Evolutionary conservation across 2,113 vertebrate species (phyloP).

Genomic region (Lichenostomus cassidix): DNA sequence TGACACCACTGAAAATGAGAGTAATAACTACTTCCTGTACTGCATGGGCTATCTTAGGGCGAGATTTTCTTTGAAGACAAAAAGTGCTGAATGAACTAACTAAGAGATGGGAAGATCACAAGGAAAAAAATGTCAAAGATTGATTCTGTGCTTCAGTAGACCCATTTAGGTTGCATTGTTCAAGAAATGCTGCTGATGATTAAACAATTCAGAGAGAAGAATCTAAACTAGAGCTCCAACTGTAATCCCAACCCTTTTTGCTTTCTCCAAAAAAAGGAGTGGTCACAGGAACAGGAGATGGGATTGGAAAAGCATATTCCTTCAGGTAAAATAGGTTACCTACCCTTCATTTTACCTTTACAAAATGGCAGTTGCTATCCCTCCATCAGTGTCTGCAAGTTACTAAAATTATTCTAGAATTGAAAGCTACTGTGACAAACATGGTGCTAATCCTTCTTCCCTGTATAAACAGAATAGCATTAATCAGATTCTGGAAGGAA

Average conservation of each 20-base stretch:
- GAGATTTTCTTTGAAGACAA: not conserved
- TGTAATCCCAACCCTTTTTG: not conserved
- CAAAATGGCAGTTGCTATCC: not conserved
- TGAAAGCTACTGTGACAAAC: not conserved
- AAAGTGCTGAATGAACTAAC: not conserved
- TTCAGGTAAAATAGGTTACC: slow-evolving; percentile 73
- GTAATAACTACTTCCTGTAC: not conserved
- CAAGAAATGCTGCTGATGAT: not conserved
- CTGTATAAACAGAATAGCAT: not conserved
- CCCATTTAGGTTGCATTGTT: not conserved
- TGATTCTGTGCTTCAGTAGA: not conserved
- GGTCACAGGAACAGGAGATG: slow-evolving; percentile 86
- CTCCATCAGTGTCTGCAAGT: not conserved
- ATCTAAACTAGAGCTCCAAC: not conserved
- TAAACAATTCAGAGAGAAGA: not conserved
- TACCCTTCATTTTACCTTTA: not conserved
- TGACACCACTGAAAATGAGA: not conserved
- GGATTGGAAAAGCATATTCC: slow-evolving; percentile 86
- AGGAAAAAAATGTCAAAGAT: not conserved
- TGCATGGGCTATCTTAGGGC: not conserved
- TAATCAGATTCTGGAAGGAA: not conserved
- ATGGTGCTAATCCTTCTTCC: not conserved
- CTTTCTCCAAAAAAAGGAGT: slow-evolving; percentile 64
- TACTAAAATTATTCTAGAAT: not conserved
- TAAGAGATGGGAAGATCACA: not conserved